Conservation (phyloP, 2,113 vertebrate genomes). For the Prinia subflava region DNA sequence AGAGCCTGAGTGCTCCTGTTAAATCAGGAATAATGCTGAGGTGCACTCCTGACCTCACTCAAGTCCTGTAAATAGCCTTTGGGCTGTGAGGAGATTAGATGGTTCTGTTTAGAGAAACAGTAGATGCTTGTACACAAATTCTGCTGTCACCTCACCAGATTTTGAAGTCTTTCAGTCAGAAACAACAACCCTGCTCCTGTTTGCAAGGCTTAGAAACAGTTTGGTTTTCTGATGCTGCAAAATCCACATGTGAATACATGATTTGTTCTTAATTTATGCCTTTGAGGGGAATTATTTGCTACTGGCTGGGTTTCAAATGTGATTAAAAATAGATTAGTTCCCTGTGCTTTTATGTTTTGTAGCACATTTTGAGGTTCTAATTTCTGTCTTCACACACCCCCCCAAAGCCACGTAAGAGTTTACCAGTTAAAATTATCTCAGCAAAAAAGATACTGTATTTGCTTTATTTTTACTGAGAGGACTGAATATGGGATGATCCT, state of each 20-base stretch:
- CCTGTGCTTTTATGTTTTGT: background rate
- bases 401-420: background rate
- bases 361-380: background rate
- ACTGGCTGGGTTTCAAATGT: background rate
- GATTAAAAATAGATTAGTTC: constrained; percentile 27
- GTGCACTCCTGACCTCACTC: background rate
- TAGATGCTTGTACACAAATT: background rate
- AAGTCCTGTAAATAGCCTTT: background rate
- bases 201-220: background rate
- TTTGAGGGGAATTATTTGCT: background rate
- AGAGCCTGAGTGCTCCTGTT: background rate
- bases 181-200: background rate
- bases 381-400: background rate
- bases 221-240: background rate
- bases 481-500: background rate
- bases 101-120: background rate
- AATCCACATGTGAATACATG: background rate
- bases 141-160: background rate
- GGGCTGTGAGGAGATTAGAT: background rate
- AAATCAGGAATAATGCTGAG: background rate
- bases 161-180: background rate
- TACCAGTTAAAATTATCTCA: background rate
- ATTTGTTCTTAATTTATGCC: constrained; percentile 1
- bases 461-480: background rate
- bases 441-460: background rate